Evolutionary conservation across 1,140 invertebrate genomes (phyloP), one percentile per base, ranked within the genome.

Genomic region (Sarcophaga bullata): DNA sequence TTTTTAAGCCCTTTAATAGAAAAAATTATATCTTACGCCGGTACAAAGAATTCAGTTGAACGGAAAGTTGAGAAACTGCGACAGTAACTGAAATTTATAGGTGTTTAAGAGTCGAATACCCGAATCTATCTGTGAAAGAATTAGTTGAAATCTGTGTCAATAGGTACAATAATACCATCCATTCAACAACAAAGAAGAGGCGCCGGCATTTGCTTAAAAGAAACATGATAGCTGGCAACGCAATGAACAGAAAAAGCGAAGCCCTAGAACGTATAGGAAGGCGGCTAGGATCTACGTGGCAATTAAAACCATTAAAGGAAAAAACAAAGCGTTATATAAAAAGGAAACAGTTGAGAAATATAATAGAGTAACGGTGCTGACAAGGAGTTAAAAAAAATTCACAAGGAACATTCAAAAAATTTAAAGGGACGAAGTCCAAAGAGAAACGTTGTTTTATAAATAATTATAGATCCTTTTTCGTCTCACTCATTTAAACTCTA

Each of bases 71-170:
- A 58, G 15, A 58, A 15, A 58, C n/a, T 58, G n/a, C 52, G n/a
- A 58, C 52, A 58, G n/a, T 58, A 58, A 15, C n/a, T 58, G 54
- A 58, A 15, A 58, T 3, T 37, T 37, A 37, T 15, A 58, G 13
- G 15, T 58, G 54, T n/a, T n/a, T 58, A 13, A 58, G 6, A 58
- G n/a, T n/a, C 7, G 80, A 76, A 84, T 81, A 46, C 4, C 25
- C 25, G 25, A 4, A 37, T 2, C 4, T 47, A 2, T 82, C 75
- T 58, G n/a, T n/a, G 15, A 58, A 58, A n/a, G 54, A 58, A 13
- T 58, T 58, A 15, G 13, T 58, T 7, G 13, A 58, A n/a, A 58
- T 58, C 7, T 13, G 13, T 58, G 54, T 58, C 6, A n/a, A 58
- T 15, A 13, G 54, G 13, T 58, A 58, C 54, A 58, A 58, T 58